phyloP scores from a whole-genome alignment of 2,113 vertebrate species.

The Cebus imitator region DNA sequence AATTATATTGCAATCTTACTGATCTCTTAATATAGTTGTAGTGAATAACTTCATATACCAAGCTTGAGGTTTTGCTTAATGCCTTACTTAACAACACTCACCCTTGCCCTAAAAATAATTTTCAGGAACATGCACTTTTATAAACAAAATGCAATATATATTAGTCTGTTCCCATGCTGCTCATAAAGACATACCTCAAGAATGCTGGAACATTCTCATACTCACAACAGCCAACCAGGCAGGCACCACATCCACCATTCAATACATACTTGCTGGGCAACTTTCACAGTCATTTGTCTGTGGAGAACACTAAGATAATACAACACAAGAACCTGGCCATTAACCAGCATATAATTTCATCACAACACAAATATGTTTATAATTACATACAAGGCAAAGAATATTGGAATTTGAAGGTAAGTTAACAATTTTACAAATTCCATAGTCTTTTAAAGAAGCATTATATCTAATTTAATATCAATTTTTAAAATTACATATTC shows the following conservation, averaged over 20 bases:
- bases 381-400: background rate
- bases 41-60: background rate
- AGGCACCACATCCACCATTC: background rate
- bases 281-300: background rate
- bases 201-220: too few species aligned
- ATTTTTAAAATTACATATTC: background rate
- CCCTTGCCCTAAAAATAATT: background rate
- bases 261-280: background rate
- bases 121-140: background rate
- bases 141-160: background rate
- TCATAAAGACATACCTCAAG: too few species aligned
- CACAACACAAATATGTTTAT: background rate
- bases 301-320: background rate
- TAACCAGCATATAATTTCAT: background rate
- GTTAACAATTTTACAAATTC: background rate
- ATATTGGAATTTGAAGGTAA: conserved; percentile 2
- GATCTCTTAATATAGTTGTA: background rate
- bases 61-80: background rate
- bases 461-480: background rate
- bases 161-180: too few species aligned
- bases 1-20: background rate
- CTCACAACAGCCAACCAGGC: background rate
- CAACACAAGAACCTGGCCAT: background rate
- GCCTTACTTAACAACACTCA: background rate
- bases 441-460: background rate